Conservation (phyloP, 2,797 vertebrate genomes). For the Pangasius macronema region DNA sequence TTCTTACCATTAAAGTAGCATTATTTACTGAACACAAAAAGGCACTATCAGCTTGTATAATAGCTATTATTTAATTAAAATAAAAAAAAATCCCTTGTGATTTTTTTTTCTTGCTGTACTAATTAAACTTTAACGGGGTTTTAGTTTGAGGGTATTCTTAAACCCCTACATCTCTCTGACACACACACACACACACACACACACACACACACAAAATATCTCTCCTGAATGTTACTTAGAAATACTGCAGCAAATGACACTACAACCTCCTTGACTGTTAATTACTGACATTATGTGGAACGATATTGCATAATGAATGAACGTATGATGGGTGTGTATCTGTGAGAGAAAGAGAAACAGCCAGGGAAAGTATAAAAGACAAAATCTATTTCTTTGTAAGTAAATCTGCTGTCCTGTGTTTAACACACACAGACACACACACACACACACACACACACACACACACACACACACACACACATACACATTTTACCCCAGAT, state of each 20-base stretch:
- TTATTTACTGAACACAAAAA: neutral
- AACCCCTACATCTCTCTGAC: neutral
- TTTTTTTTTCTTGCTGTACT: neutral
- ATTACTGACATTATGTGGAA: slow-evolving; percentile 4
- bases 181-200: slow-evolving; percentile 2
- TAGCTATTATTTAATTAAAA: neutral
- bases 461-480: slow-evolving; percentile 27
- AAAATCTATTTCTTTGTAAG: neutral
- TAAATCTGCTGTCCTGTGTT: neutral
- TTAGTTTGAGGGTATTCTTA: neutral
- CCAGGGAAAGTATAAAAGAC: neutral
- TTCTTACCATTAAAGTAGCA: neutral
- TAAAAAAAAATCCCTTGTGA: neutral
- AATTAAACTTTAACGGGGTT: neutral
- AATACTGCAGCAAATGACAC: neutral
- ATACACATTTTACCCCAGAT: neutral
- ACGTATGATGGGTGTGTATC: neutral
- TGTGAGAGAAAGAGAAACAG: neutral
- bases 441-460: slow-evolving; percentile 13
- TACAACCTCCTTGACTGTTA: neutral
- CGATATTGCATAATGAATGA: neutral
- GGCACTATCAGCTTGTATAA: neutral
- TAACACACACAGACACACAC: slow-evolving; percentile 7
- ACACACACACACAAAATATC: neutral
- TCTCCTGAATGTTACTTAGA: neutral